These are phyloP conservation scores for Eupithecia subumbrata DNA, from an alignment of 2,888 invertebrate genomes.

Conservation along the genomic window DNA sequence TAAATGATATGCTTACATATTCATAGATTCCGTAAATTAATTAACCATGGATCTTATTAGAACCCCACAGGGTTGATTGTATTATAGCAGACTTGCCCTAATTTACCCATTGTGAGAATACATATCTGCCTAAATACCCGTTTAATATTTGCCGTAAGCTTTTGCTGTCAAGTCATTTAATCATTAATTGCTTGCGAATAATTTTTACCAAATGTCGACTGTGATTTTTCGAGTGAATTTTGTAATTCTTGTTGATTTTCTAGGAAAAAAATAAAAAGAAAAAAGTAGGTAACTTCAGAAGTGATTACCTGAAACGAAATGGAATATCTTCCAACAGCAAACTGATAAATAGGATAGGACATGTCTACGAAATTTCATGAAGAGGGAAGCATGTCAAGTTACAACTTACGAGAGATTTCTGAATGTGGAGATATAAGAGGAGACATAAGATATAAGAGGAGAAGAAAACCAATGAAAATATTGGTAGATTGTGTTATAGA, in stretches of 20 bases:
- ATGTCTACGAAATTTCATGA: too few species aligned
- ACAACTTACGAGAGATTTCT: too few species aligned
- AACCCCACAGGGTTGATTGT: neutral
- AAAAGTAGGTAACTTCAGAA: neutral
- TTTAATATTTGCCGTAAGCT: neutral
- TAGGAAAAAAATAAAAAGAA: neutral
- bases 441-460: too few species aligned
- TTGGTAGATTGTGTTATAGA: too few species aligned
- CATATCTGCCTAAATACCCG: neutral
- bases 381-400: too few species aligned
- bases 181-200: neutral
- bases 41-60: slow-evolving; percentile 4
- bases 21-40: neutral
- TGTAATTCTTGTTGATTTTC: neutral
- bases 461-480: too few species aligned
- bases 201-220: neutral
- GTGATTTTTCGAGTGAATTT: neutral
- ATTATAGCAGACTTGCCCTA: neutral
- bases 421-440: too few species aligned
- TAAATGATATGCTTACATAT: neutral
- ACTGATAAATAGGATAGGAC: too few species aligned
- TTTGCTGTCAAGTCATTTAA: neutral
- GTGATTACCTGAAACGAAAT: neutral
- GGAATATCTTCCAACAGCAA: neutral
- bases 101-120: neutral